Evolutionary conservation across 92 coral and sea anemone genomes (phyloP).

Genomic region (Epizoanthus ramosus): DNA sequence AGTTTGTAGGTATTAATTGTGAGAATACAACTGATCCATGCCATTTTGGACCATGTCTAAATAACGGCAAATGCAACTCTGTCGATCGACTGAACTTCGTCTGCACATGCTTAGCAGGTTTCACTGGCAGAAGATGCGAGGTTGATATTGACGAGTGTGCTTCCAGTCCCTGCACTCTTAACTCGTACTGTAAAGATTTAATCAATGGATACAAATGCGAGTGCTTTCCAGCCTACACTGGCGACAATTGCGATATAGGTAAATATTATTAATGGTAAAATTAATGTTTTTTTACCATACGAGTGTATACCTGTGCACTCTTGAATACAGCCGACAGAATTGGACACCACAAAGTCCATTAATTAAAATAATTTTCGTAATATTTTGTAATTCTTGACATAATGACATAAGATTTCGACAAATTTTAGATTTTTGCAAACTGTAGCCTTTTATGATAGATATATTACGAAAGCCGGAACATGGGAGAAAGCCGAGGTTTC

Average conservation of each 20-base stretch:
- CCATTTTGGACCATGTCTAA: conserved; percentile 49
- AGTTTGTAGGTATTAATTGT: conserved; percentile 59
- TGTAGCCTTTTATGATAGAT: no score
- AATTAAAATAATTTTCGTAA: no score
- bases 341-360: no score
- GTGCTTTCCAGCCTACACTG: conserved; percentile 63
- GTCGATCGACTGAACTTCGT: conserved; percentile 26
- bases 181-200: conserved; percentile 59
- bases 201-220: conserved; percentile 57
- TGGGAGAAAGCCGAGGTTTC: no score
- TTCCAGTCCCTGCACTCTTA: conserved; percentile 62
- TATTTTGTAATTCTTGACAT: no score
- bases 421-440: no score
- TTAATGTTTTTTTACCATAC: no score
- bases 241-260: conserved; percentile 69
- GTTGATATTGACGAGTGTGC: conserved; percentile 73
- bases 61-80: conserved; percentile 54
- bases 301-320: no score
- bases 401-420: no score
- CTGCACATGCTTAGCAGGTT: conserved; percentile 60
- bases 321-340: no score
- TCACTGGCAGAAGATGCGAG: conserved; percentile 59
- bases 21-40: conserved; percentile 55
- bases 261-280: neutral
- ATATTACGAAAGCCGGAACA: no score